Evolutionary conservation across 64 coral and sea anemone genomes (phyloP).

Genomic region (Stylophora pistillata): DNA sequence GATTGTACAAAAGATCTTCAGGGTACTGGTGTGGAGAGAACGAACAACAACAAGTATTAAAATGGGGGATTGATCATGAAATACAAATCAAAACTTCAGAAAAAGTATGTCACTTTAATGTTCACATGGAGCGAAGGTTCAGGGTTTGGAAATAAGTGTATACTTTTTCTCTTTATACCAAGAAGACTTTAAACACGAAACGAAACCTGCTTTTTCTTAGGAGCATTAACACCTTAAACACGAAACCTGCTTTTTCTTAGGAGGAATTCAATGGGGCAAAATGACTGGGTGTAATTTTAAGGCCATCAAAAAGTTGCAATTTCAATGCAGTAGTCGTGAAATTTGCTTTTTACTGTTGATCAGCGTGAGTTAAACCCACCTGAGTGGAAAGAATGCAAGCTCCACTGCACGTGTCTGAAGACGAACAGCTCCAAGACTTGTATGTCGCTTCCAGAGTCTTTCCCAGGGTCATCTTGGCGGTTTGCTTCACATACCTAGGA

Average conservation of each 20-base stretch:
- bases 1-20: conserved; percentile 43
- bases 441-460: conserved; percentile 32
- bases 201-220: too few species aligned
- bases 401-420: conserved; percentile 40
- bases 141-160: too few species aligned
- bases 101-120: too few species aligned
- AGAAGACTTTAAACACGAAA: too few species aligned
- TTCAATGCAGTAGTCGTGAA: background rate
- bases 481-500: background rate
- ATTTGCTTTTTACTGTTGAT: background rate
- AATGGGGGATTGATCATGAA: background rate
- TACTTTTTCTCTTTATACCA: too few species aligned
- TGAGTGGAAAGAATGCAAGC: conserved; percentile 63
- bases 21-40: conserved; percentile 31
- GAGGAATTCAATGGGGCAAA: too few species aligned
- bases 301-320: background rate
- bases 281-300: background rate
- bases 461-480: conserved; percentile 52
- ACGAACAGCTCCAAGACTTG: conserved; percentile 48
- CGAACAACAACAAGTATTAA: background rate
- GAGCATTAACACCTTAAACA: too few species aligned
- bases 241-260: too few species aligned
- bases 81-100: background rate
- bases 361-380: background rate
- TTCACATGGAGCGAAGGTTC: too few species aligned